These are phyloP conservation scores for Antedon mediterranea DNA, from an alignment of 53 echinoderm and acorn worm species.

Conservation along the genomic window DNA sequence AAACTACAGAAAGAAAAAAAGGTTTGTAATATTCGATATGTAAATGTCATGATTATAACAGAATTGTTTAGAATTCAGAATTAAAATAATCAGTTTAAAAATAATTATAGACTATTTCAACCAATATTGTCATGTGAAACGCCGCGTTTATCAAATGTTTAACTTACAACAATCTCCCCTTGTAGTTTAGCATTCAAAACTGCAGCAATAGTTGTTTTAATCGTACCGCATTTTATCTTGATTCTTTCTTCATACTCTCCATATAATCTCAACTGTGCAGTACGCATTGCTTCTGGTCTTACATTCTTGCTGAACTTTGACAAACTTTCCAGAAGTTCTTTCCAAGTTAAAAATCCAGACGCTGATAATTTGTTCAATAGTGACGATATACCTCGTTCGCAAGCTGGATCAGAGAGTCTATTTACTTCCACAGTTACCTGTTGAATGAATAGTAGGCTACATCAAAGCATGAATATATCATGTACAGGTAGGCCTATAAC, in stretches of 20 bases:
- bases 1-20: neutral
- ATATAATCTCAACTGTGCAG: neutral
- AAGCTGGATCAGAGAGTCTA: neutral
- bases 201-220: no score
- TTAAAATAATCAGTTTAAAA: no score
- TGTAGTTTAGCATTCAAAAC: neutral
- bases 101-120: no score
- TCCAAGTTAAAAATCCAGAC: neutral
- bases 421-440: neutral
- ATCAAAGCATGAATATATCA: no score
- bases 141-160: no score
- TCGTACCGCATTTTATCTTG: neutral
- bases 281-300: neutral
- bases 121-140: no score
- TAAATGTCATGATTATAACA: no score
- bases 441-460: no score
- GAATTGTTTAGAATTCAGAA: no score
- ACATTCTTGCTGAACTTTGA: neutral
- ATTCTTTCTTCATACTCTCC: neutral
- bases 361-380: neutral
- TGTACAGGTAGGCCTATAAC: no score
- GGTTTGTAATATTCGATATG: no score
- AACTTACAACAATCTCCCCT: neutral
- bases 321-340: neutral
- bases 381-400: neutral